A percentile compares a stretch with the other conserved stretches of the same genome.
phyloP scores from a whole-genome alignment of 2,797 vertebrate species.

The Hipposideros larvatus region DNA sequence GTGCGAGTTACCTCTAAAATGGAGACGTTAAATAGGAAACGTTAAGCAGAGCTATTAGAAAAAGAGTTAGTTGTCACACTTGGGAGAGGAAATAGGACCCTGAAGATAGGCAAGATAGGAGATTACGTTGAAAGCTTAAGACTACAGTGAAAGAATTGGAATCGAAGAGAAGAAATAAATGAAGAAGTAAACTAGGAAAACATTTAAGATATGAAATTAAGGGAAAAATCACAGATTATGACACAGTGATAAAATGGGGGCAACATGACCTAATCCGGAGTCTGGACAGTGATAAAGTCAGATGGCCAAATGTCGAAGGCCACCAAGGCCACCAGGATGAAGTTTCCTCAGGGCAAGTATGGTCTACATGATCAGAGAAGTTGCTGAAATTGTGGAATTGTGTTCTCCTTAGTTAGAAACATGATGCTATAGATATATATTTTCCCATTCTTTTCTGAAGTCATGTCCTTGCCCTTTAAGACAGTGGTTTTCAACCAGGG shows the following conservation, averaged over 20 bases:
- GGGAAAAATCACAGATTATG: not conserved
- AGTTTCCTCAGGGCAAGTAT: not conserved
- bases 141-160: not conserved
- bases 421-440: accelerated
- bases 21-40: not conserved
- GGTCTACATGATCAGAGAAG: accelerated
- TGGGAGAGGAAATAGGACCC: not conserved
- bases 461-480: not conserved
- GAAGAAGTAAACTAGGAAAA: not conserved
- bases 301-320: not conserved
- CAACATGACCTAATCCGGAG: not conserved
- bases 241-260: not conserved
- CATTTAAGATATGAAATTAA: not conserved
- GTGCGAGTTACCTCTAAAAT: not conserved
- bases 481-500: not conserved
- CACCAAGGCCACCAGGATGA: not conserved
- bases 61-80: not conserved
- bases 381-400: accelerated
- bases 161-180: not conserved
- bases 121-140: not conserved
- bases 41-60: not conserved
- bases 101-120: not conserved
- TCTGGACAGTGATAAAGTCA: too few species aligned
- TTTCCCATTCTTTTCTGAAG: not conserved
- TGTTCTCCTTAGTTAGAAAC: not conserved